Evolutionary conservation across 2,113 vertebrate genomes (phyloP).

Genomic region (Dolichallabes microphthalmus): DNA sequence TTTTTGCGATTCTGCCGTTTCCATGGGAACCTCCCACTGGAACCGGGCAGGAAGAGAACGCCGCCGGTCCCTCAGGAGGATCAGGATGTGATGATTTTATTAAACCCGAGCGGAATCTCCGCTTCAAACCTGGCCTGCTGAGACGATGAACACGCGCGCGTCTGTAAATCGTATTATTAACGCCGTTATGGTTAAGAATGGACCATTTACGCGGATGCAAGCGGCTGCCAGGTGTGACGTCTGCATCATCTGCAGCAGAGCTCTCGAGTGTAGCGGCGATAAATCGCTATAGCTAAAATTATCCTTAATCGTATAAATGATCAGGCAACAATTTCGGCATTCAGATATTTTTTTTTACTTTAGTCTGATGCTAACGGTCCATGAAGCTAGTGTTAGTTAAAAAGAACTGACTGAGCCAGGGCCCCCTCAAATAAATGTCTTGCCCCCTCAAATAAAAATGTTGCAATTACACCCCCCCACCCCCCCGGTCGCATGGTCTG

Average conservation of each 20-base stretch:
- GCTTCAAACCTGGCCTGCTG: not conserved
- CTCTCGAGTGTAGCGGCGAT: not conserved
- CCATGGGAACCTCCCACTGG: conserved; percentile 57
- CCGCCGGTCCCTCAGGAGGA: conserved; percentile 33
- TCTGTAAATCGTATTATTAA: not conserved
- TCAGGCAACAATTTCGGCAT: too few relatives aligned
- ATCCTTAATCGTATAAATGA: too few relatives aligned
- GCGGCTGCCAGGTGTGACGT: not conserved
- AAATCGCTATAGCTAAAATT: too few relatives aligned
- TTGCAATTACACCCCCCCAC: too few relatives aligned
- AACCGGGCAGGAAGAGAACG: conserved; percentile 47
- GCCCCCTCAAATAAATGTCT: too few relatives aligned
- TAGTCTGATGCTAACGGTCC: too few relatives aligned
- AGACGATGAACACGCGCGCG: not conserved
- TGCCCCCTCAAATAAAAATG: too few relatives aligned
- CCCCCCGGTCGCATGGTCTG: too few relatives aligned
- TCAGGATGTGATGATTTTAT: conserved; percentile 28
- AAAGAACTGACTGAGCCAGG: too few relatives aligned
- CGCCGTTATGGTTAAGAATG: not conserved
- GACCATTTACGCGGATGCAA: too few relatives aligned
- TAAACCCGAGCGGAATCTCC: conserved; percentile 12
- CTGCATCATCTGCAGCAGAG: not conserved
- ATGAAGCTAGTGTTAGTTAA: too few relatives aligned
- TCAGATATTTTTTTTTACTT: too few relatives aligned
- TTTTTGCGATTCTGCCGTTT: conserved; percentile 51